Base-by-base conservation (phyloP, 1,140 invertebrate species). In the Leucophenga varia region DNA sequence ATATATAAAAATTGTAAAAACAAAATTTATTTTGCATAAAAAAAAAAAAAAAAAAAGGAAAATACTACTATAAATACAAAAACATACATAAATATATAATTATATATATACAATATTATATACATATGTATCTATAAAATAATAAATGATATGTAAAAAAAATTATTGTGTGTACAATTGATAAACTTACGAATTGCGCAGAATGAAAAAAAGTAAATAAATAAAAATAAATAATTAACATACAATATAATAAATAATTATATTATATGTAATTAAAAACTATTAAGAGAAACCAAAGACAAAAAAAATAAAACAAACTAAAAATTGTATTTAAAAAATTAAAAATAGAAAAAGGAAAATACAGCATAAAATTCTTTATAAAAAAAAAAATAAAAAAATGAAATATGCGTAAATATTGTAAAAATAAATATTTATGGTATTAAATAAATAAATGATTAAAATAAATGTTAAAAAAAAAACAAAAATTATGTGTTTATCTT, bases 361-460 rank as follows among this genome's bases (percentile, higher is more conserved):
- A 25, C 22, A 25, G 10, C 22, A 6, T 6, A 25, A 25, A 25
- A 25, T 25, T 25, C 22, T 25, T 10, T 25, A 37, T 37, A 17
- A 4, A 37, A 5, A 35, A 12, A 35, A 5, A 37, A 4, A 37
- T 16, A 25, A 25, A 4, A 37, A 8, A 25, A 25, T 10, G 5
- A 25, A 37, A 37, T 52, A 56, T 56, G 55, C 57, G 61, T 57
- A 55, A 61, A 67, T 25, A 25, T 25, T n/a, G n/a, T n/a, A n/a
- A n/a, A 25, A 63, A 67, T 49, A 43, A 63, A 57, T 67, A 67
- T 67, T 67, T 67, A 63, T 67, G 63, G 63, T 65, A 67, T 25
- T n/a, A 65, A 67, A 54, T 51, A 39, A 57, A 65, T 28, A 38
- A 61, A 59, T 58, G 55, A 56, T 52, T 30, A 38, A 47, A 38